Base-by-base conservation (phyloP, 1,140 invertebrate species). In the Antheraea pernyi region DNA sequence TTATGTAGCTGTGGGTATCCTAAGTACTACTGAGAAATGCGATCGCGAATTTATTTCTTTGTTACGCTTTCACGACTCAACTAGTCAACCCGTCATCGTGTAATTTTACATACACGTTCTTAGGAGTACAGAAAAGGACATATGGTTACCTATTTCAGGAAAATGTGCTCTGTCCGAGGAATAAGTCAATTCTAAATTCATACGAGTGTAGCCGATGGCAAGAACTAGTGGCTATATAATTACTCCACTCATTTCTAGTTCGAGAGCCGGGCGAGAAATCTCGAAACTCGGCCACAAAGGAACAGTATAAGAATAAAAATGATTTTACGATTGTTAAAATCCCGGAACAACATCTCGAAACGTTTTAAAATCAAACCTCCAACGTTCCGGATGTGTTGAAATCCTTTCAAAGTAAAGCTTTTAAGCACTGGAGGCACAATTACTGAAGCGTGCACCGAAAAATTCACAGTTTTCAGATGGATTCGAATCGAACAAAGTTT, bases 401-500 rank as follows among this genome's bases (percentile, higher is more conserved):
- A 74, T 74, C 70, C 66, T 74, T 72, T 48, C 59, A 64, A 74
- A 78, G 70, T 70, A 75, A 78, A 78, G 76, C 76, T 78, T 78
- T 78, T 74, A 78, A 74, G 64, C 74, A 73, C 76, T 78, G 68
- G 73, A 78, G 68, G 69, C 62, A 67, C 76, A 75, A 78, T 78
- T 78, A 75, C 70, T 69, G 46, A 68, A 37, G 46, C 63, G 71
- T 76, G 39, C 71, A 71, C 66, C 71, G 72, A 71, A 78, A 75
- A 78, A 77, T 73, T 78, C 76, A 65, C 71, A 69, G 67, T 67
- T 77, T 77, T 73, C 69, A 70, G 66, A 68, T 53, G 67, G 46
- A n/a, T 16, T 16, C 46, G 46, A 53, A 53, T 53, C 46, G 46
- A 53, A 53, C 16, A 53, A 53, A 53, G 46, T 53, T 53, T 53